phyloP scores from a whole-genome alignment of 2,113 vertebrate genomes.

The Cinclus cinclus region DNA sequence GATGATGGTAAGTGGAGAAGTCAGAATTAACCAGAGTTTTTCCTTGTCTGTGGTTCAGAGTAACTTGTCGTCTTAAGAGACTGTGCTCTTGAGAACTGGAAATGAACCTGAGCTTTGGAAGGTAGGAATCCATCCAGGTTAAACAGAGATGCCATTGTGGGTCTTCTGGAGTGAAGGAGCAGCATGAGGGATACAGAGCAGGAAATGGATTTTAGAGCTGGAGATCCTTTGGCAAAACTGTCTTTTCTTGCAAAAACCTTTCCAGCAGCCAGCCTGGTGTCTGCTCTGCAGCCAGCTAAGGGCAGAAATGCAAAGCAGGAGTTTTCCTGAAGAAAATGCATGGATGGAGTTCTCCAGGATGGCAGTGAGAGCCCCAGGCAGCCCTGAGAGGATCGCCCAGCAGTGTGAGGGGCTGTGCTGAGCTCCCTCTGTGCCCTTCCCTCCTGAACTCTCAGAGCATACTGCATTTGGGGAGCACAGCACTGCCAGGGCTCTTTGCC shows the following conservation, averaged over 20 bases:
- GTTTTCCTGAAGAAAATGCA: background rate
- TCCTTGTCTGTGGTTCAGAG: background rate
- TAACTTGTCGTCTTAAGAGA: background rate
- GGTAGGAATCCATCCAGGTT: background rate
- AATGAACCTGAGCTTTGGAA: background rate
- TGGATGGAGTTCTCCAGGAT: background rate
- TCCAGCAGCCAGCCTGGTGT: background rate
- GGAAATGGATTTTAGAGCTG: background rate
- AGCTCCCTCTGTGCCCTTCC: background rate
- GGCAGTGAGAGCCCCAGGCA: background rate
- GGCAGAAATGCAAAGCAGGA: background rate
- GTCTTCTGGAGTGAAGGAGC: background rate
- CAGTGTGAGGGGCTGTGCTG: background rate
- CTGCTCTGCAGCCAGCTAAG: background rate
- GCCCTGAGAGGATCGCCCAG: background rate
- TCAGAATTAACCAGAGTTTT: background rate
- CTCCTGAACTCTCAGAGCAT: background rate
- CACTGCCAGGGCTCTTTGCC: background rate
- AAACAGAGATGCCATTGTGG: background rate
- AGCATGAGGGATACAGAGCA: background rate
- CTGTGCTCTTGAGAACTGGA: background rate
- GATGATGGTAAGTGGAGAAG: conserved; percentile 78
- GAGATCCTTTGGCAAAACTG: background rate
- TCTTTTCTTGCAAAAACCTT: background rate
- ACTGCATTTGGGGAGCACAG: background rate